Conservation (phyloP, 2,888 invertebrate genomes). For the Nephrotoma flavescens region DNA sequence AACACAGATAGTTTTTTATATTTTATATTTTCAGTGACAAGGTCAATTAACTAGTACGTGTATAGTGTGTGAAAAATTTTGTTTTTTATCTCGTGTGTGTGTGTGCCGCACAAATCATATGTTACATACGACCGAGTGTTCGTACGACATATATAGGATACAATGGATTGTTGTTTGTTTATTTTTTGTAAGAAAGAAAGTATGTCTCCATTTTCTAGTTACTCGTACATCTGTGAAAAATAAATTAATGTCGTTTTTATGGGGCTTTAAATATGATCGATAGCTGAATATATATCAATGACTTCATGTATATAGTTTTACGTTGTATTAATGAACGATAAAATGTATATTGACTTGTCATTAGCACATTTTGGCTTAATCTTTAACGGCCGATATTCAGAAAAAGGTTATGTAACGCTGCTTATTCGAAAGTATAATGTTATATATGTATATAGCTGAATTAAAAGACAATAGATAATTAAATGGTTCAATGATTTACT, state of each 20-base stretch:
- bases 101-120: not conserved
- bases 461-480: not conserved
- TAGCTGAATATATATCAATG: not conserved
- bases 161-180: not conserved
- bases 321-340: not conserved
- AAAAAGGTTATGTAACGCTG: too few species aligned
- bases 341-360: not conserved
- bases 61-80: not conserved
- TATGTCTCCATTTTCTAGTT: not conserved
- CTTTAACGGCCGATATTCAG: too few species aligned
- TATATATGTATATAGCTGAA: not conserved
- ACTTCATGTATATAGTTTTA: not conserved
- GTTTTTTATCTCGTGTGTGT: not conserved
- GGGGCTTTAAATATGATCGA: not conserved
- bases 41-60: not conserved
- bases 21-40: not conserved
- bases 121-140: not conserved
- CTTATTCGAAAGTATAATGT: not conserved
- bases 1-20: not conserved
- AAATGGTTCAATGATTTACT: not conserved
- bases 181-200: not conserved
- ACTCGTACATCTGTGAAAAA: not conserved
- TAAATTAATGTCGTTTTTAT: not conserved
- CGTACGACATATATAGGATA: not conserved
- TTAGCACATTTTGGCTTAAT: too few species aligned